Conservation (phyloP, 37 sponge, comb jelly and placozoan species). For the Aplysina aerophoba region DNA sequence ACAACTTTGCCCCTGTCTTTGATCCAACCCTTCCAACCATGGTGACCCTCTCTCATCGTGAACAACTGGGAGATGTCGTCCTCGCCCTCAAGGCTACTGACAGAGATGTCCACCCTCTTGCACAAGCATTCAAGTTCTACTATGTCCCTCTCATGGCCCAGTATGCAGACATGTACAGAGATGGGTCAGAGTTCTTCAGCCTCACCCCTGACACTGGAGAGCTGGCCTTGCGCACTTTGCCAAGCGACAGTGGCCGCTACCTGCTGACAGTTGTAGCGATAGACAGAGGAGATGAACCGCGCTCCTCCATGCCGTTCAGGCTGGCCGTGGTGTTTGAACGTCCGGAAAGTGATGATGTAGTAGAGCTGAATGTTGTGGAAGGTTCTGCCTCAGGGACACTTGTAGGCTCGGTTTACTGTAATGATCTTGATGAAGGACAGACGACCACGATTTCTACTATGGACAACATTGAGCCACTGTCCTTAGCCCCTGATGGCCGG, state of each 20-base stretch:
- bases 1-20: slow-evolving; percentile 18
- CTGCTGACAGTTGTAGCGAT: slow-evolving; percentile 1
- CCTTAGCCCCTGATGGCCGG: background rate
- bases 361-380: background rate
- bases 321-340: background rate
- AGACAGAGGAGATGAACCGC: slow-evolving; percentile 5
- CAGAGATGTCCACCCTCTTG: background rate
- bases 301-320: background rate
- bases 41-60: background rate
- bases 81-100: background rate
- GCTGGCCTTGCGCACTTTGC: background rate
- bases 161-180: background rate
- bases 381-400: background rate
- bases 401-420: background rate
- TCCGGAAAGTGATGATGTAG: background rate
- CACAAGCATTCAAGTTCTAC: background rate
- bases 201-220: background rate
- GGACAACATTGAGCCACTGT: no score
- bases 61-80: background rate
- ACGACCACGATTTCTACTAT: background rate
- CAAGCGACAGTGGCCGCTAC: background rate
- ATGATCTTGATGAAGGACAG: background rate
- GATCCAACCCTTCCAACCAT: background rate
- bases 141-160: background rate
- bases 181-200: background rate